A percentile compares a stretch with the other conserved stretches of the same genome.
phyloP scores from a whole-genome alignment of 2,888 invertebrate species.

The Nephrocerus scutellatus region DNA sequence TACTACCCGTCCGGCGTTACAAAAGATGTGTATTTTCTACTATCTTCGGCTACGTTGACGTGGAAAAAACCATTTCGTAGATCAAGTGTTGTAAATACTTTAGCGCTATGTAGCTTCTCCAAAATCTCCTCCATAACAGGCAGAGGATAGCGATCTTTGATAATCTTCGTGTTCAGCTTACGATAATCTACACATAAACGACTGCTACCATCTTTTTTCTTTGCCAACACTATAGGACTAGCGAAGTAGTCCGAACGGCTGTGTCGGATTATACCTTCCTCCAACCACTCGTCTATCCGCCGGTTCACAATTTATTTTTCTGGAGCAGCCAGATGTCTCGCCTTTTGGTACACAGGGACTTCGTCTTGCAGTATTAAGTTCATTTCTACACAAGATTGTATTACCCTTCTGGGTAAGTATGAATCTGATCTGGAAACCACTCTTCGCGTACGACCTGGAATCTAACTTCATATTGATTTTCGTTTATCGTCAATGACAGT shows the following conservation, averaged over 20 bases:
- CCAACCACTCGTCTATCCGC: too few species aligned
- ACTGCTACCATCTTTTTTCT: slow-evolving; percentile 18
- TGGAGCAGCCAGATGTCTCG: too few species aligned
- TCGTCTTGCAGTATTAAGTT: too few species aligned
- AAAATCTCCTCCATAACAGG: slow-evolving; percentile 33
- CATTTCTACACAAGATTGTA: too few species aligned
- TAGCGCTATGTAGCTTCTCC: slow-evolving; percentile 28
- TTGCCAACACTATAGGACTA: slow-evolving; percentile 27
- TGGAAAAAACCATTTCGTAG: slow-evolving; percentile 38
- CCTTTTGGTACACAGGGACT: too few species aligned
- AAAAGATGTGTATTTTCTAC: slow-evolving; percentile 32
- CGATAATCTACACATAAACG: slow-evolving; percentile 29
- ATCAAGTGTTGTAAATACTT: slow-evolving; percentile 30
- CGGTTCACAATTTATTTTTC: too few species aligned
- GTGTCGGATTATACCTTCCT: slow-evolving; percentile 18
- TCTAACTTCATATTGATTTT: too few species aligned
- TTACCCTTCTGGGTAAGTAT: too few species aligned
- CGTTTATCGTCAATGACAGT: too few species aligned
- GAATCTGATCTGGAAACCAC: too few species aligned
- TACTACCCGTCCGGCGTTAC: slow-evolving; percentile 32
- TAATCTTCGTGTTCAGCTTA: slow-evolving; percentile 20
- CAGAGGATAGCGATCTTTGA: slow-evolving; percentile 27
- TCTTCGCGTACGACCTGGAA: too few species aligned
- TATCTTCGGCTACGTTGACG: slow-evolving; percentile 27
- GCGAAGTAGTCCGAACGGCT: slow-evolving; percentile 26